A percentile compares a stretch with the other conserved stretches of the same genome.
These are phyloP conservation scores for Buphagus erythrorhynchus DNA, from an alignment of 2,797 vertebrate genomes.

Conservation along the genomic window DNA sequence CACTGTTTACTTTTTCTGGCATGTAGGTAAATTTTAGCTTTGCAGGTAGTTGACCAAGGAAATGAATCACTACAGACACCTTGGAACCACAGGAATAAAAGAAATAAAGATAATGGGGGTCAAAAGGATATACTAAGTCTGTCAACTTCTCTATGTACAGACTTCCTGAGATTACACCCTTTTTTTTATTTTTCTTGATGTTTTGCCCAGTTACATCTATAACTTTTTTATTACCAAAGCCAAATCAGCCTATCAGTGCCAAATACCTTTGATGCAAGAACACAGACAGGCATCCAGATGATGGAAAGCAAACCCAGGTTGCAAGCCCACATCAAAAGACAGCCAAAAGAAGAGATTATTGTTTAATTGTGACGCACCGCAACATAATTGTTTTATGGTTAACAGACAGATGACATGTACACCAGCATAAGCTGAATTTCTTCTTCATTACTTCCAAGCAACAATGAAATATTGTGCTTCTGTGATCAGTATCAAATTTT, in stretches of 20 bases:
- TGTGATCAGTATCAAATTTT: neutral
- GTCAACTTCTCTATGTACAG: neutral
- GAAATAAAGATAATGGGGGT: neutral
- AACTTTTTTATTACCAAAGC: neutral
- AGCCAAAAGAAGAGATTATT: neutral
- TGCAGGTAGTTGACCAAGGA: neutral
- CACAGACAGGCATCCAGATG: neutral
- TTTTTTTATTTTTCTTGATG: neutral
- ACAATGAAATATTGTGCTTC: neutral
- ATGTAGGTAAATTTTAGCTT: neutral
- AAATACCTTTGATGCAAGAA: neutral
- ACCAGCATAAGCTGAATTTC: neutral
- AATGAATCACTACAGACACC: neutral
- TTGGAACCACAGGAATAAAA: neutral
- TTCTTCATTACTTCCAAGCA: neutral
- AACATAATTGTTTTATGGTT: neutral
- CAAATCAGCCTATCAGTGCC: neutral
- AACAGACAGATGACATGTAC: neutral
- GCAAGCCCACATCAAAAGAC: neutral
- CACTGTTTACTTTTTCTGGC: accelerated
- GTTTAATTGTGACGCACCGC: too few relatives aligned
- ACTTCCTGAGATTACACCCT: neutral
- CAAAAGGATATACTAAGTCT: neutral
- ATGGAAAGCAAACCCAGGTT: neutral
- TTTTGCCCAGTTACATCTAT: neutral